A percentile compares a stretch with the other conserved stretches of the same genome.
phyloP scores from a whole-genome alignment of 2,888 invertebrate genomes.

The Caenorhabditis wallacei region DNA sequence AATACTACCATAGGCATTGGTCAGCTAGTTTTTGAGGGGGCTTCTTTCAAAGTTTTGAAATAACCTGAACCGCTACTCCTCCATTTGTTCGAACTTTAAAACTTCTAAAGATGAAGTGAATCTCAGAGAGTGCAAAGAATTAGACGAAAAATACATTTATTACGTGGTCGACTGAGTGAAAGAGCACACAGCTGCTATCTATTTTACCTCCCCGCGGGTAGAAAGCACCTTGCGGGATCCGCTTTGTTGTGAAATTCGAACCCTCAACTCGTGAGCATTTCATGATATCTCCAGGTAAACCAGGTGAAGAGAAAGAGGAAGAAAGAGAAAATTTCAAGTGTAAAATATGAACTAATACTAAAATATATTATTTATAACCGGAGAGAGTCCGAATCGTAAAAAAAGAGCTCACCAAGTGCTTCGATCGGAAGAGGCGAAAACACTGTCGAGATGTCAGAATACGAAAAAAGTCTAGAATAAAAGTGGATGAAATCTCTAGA shows the following conservation, averaged over 20 bases:
- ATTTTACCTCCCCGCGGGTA: constrained; percentile 42
- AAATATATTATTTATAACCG: constrained; percentile 1
- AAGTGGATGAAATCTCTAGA: not conserved
- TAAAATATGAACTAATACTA: constrained; percentile 21
- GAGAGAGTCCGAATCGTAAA: not conserved
- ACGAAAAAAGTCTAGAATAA: not conserved
- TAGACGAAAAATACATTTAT: constrained; percentile 49
- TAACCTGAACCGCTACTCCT: constrained; percentile 12
- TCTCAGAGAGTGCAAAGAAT: constrained; percentile 27
- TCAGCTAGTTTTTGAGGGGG: not conserved
- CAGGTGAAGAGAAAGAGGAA: constrained; percentile 9
- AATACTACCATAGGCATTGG: not conserved
- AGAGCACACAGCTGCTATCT: constrained; percentile 42
- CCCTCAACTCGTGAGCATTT: constrained; percentile 37
- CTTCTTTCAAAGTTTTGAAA: not conserved
- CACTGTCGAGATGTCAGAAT: too few relatives aligned
- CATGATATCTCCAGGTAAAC: constrained; percentile 47
- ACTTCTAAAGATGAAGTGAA: constrained; percentile 12
- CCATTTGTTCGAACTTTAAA: constrained; percentile 25
- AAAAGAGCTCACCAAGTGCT: too few relatives aligned
- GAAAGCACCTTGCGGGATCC: constrained; percentile 36
- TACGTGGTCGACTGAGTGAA: constrained; percentile 43
- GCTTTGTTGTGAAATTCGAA: constrained; percentile 56
- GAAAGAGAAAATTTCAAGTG: constrained; percentile 3
- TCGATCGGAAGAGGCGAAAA: too few relatives aligned